phyloP scores from a whole-genome alignment of 1,140 invertebrate genomes.

The Cydia splendana region DNA sequence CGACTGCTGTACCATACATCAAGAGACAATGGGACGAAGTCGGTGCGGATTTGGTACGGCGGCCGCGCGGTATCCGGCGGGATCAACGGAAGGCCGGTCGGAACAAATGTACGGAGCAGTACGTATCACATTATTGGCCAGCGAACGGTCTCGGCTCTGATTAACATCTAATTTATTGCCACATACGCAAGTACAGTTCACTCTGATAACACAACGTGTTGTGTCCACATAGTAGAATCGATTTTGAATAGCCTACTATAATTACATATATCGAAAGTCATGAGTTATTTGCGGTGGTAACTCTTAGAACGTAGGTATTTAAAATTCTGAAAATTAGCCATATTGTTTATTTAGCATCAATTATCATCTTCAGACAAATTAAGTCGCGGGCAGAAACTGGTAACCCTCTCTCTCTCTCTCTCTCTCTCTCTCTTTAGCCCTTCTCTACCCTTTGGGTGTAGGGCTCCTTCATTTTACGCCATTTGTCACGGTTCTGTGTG shows the following conservation, averaged over 20 bases:
- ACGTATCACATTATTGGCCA: constrained; percentile 45
- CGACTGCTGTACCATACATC: constrained; percentile 12
- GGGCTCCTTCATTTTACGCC: too few species aligned
- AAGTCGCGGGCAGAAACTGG: background rate
- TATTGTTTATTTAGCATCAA: too few species aligned
- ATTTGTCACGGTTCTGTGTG: too few species aligned
- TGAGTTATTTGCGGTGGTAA: too few species aligned
- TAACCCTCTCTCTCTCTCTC: background rate
- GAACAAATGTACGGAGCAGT: constrained; percentile 41
- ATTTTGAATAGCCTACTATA: background rate
- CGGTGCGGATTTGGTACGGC: constrained; percentile 29
- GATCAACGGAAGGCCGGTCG: constrained; percentile 42
- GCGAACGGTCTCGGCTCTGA: constrained; percentile 49
- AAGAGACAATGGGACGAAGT: constrained; percentile 25
- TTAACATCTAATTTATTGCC: constrained; percentile 61
- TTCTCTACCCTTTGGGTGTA: too few species aligned
- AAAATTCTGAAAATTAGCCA: too few species aligned
- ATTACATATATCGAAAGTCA: too few species aligned
- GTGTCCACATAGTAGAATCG: background rate
- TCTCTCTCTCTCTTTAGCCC: too few species aligned
- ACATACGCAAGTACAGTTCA: constrained; percentile 44
- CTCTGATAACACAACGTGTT: constrained; percentile 1
- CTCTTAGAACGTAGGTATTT: too few species aligned
- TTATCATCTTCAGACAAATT: too few species aligned
- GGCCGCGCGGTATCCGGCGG: constrained; percentile 41